These are phyloP conservation scores for Candidula unifasciata DNA, from an alignment of 2,888 invertebrate species.

Conservation along the genomic window DNA sequence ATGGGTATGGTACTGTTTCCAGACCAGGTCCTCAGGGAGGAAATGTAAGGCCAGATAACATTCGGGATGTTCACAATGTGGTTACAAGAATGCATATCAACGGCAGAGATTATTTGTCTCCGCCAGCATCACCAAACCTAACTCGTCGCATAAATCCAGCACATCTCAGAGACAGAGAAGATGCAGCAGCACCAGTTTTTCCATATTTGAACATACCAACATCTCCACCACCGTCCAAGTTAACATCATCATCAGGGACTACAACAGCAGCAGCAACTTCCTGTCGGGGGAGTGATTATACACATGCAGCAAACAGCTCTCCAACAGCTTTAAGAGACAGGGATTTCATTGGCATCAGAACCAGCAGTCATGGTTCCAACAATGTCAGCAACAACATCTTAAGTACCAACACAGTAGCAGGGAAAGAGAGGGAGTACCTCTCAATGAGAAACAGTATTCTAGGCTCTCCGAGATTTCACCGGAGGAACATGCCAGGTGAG, in stretches of 20 bases:
- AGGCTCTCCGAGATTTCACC: constrained; percentile 96
- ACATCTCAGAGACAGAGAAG: constrained; percentile 36
- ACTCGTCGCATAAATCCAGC: constrained; percentile 39
- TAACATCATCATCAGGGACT: constrained; percentile 12
- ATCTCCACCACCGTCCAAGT: constrained; percentile 25
- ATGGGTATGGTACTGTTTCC: constrained; percentile 32
- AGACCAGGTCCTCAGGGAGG: constrained; percentile 8
- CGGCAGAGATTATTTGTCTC: constrained; percentile 38
- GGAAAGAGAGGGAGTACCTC: constrained; percentile 44
- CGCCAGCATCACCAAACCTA: constrained; percentile 48
- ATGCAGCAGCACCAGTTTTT: not conserved
- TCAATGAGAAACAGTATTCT: constrained; percentile 97
- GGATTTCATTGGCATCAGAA: constrained; percentile 43
- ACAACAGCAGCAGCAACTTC: not conserved
- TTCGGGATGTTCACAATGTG: constrained; percentile 36
- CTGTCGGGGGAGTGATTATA: constrained; percentile 15
- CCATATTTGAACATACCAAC: not conserved
- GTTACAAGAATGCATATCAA: constrained; percentile 32
- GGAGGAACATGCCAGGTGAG: constrained; percentile 90
- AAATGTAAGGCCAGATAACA: constrained; percentile 19
- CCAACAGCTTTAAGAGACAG: constrained; percentile 48
- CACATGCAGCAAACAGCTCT: not conserved
- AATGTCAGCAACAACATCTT: constrained; percentile 24
- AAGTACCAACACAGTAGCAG: constrained; percentile 30
- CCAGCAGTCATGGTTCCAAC: constrained; percentile 20